Percentiles rank a stretch among this genome's conserved stretches.
Evolutionary conservation across 2,113 vertebrate genomes (phyloP).

Genomic region (Pan troglodytes): NHGRI_mPanTro3-v2.1_pri NC_072412.2:33069001-33069500

Average conservation of each 20-base stretch:
- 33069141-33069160: constrained; percentile 58
- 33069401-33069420: neutral
- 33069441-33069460: constrained; percentile 2
- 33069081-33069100: neutral
- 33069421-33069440: constrained; percentile 14
- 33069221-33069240: constrained; percentile 73
- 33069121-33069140: accelerated
- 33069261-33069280: constrained; percentile 77
- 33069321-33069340: constrained; percentile 42
- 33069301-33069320: constrained; percentile 60
- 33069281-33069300: constrained; percentile 68
- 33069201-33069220: constrained; percentile 75
- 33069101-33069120: neutral
- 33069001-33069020: constrained; percentile 44
- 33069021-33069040: constrained; percentile 52
- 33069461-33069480: constrained; percentile 44
- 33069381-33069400: neutral
- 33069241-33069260: constrained; percentile 81
- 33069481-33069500: constrained; percentile 33
- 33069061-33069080: constrained; percentile 26
- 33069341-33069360: constrained; percentile 46
- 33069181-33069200: constrained; percentile 62
- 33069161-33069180: constrained; percentile 66
- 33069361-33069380: constrained; percentile 6
- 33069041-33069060: constrained; percentile 57